Conservation (phyloP, 1,140 invertebrate genomes). For the Drosophila paulistorum region DNA sequence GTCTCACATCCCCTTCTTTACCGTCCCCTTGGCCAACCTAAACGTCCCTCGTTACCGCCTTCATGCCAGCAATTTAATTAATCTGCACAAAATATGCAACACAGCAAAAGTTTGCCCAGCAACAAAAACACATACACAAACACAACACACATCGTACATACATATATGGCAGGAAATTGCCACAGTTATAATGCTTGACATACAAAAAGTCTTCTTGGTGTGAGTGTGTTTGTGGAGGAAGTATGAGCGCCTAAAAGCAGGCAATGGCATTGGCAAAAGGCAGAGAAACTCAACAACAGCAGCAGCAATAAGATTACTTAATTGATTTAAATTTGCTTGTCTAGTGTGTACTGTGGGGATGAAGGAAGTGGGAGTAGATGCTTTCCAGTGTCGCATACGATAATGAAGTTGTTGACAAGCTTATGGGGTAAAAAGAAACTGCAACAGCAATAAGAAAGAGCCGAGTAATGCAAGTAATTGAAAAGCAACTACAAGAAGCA, state of each 20-base stretch:
- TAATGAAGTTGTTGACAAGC: conserved; percentile 80
- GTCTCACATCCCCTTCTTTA: not conserved
- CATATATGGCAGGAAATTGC: conserved; percentile 44
- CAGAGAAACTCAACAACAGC: conserved; percentile 41
- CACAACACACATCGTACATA: conserved; percentile 16
- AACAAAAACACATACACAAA: conserved; percentile 39
- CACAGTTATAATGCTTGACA: conserved; percentile 71
- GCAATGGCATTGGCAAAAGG: conserved; percentile 54
- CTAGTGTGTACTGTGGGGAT: conserved; percentile 39
- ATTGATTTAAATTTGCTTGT: conserved; percentile 80
- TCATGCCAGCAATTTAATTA: conserved; percentile 75
- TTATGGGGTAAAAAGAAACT: conserved; percentile 57
- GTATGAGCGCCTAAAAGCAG: conserved; percentile 59
- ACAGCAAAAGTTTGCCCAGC: conserved; percentile 72
- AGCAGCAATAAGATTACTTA: conserved; percentile 77
- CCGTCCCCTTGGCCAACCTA: not conserved
- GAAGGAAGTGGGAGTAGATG: conserved; percentile 31
- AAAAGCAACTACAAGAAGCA: conserved; percentile 50
- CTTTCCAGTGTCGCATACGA: conserved; percentile 68
- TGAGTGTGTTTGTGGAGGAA: conserved; percentile 19
- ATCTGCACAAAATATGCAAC: conserved; percentile 79
- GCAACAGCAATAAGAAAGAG: conserved; percentile 49
- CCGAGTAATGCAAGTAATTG: conserved; percentile 65
- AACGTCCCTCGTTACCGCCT: conserved; percentile 41
- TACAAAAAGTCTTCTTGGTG: conserved; percentile 30